Evolutionary conservation across 2,113 vertebrate genomes (phyloP), one percentile per base, ranked within the genome.

Genomic region (Uria aalge): DNA sequence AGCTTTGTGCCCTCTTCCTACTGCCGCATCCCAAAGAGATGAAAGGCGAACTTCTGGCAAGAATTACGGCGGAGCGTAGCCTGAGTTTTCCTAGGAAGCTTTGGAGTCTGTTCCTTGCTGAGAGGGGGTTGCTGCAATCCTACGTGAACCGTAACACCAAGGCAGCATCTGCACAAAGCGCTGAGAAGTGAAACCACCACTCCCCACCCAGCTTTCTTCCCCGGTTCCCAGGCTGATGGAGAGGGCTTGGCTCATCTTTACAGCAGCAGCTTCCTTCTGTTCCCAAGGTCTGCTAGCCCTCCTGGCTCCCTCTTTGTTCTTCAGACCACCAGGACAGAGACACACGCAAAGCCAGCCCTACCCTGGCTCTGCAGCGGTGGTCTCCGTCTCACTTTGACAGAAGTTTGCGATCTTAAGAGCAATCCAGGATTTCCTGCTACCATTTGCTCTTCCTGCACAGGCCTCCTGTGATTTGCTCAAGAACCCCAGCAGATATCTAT

Each of bases 321-420:
- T 86, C 77, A 91, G 95, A 94, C 91, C 86, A 96, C 92, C 92
- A 89, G 80, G 80, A 91, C 64, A 68, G 69, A 93, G 83, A 77
- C 88, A 94, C 55, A 73, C 34, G 69, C 45, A 82, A 81, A 95
- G 36, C 43, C 73, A 88, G 57, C 83, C 55, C 50, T 86, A 36
- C 66, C 64, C 59, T 66, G 55, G 40, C 71, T 91, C 89, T 79
- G 84, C 73, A 43, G 79, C 0, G 14, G 89, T 95, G 82, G 76
- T 91, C 91, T 91, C 73, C 36, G 21, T 38, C 64, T 82, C 66
- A 20, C 22, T 94, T 84, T n/a, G 12, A 48, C 79, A 85, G 45
- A 92, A 38, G 32, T 24, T 53, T 52, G 34, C 0, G 7, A 78
- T 26, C 48, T 93, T 72, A 66, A 13, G 45, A 89, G 38, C 53